Evolutionary conservation across 1,140 invertebrate species (phyloP), one percentile per base, ranked within the genome.

Genomic region (Drosophila triauraria): DNA sequence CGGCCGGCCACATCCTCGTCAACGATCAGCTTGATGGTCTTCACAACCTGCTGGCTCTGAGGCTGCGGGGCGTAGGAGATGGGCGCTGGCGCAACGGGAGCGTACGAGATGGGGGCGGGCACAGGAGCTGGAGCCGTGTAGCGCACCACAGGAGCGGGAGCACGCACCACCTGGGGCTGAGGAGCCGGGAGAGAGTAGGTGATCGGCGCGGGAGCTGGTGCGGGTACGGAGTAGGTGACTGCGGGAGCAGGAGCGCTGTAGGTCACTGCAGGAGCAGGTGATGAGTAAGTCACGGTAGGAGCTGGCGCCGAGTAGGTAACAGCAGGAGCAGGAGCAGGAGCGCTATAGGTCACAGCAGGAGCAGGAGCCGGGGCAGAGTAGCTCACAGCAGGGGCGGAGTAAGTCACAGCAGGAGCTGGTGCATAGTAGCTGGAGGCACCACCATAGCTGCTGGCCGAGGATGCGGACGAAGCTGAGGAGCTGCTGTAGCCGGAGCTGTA

Each of bases 11-110:
- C 50, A 25, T 67, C 72, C 61, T 78, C 90, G 51, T 91, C 90
- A 2, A 91, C 90, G 42, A 91, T 90, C 32, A 91, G 43, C 58
- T 86, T 88, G 40, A 91, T 86, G 53, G 90, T 91, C 74, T 91
- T 91, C 46, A 91, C 90, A 35, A 74, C 59, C 61, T 91, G 83
- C 53, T 83, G 74, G 20, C 64, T 35, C 32, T 75, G 75, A 4
- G 78, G 78, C 62, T 68, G 43, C 13, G 44, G 62, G 20, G 46
- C 65, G 10, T 69, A 69, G 65, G 44, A 17, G 12, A 69, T n/a
- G 27, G 64, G 64, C n/a, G 64, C 64, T 0, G 63, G 63, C 0
- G 62, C 61, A 25, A 53, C 51, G 51, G 53, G 53, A 2, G 53
- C 35, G 35, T 56, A 56, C 35, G 53, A 56, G 13, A 56, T n/a